Percentiles rank a stretch among this genome's conserved stretches.
Conservation (phyloP, 2,888 invertebrate genomes). For the Chaitophorus viminalis region DNA sequence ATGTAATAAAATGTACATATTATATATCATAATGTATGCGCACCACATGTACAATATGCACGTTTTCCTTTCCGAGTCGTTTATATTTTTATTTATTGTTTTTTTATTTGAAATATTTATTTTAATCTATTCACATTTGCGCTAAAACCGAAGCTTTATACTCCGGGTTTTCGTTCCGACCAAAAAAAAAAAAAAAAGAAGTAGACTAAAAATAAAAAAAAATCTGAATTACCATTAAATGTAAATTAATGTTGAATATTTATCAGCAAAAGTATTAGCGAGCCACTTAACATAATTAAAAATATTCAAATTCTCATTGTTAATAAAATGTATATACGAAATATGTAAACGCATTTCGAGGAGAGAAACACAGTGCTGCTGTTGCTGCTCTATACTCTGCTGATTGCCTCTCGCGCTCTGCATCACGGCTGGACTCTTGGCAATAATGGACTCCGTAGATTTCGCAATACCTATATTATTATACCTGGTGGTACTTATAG, state of each 20-base stretch:
- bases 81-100: background rate
- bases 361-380: background rate
- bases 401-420: too few species aligned
- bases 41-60: background rate
- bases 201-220: background rate
- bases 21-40: background rate
- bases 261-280: conserved; percentile 54
- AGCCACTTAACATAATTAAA: conserved; percentile 59
- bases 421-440: background rate
- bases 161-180: conserved; percentile 31
- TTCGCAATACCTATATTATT: too few species aligned
- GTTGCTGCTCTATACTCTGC: background rate
- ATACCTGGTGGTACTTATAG: too few species aligned
- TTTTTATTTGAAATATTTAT: background rate
- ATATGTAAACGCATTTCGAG: conserved; percentile 2
- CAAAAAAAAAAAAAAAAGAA: conserved; percentile 37
- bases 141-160: conserved; percentile 29
- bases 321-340: conserved; percentile 40
- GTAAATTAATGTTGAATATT: conserved; percentile 59
- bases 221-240: conserved; percentile 58
- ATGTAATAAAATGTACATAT: too few species aligned
- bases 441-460: background rate
- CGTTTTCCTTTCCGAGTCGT: too few species aligned
- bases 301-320: conserved; percentile 60
- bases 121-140: conserved; percentile 40